A percentile compares a stretch with the other conserved stretches of the same genome.
Conservation (phyloP, 1,140 invertebrate species). For the Drosophila neocordata region DNA sequence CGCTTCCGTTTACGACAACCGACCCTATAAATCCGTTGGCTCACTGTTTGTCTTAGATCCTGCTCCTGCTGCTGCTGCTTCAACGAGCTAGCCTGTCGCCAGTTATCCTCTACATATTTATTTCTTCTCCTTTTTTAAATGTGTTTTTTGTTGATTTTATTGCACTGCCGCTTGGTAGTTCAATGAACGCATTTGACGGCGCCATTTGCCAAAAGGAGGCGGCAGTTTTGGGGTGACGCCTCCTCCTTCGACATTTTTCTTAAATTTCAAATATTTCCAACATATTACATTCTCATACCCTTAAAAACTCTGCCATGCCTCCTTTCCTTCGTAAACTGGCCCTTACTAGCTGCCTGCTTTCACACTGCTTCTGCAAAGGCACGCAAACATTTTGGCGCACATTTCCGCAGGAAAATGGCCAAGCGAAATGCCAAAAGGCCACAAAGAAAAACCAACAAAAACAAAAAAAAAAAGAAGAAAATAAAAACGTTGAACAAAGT, state of each 20-base stretch:
- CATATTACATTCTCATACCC: conserved; percentile 55
- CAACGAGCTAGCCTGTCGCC: conserved; percentile 31
- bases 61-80: conserved; percentile 9
- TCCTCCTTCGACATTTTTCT: conserved; percentile 49
- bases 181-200: conserved; percentile 78
- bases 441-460: conserved; percentile 18
- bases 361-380: conserved; percentile 22
- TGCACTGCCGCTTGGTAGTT: conserved; percentile 65
- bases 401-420: conserved; percentile 73
- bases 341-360: not conserved
- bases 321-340: not conserved
- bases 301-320: not conserved
- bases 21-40: conserved; percentile 63
- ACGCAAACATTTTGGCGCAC: conserved; percentile 77
- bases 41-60: conserved; percentile 68
- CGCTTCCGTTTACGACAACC: conserved; percentile 61
- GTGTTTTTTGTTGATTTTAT: conserved; percentile 62
- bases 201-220: conserved; percentile 58
- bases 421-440: conserved; percentile 69
- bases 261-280: conserved; percentile 71
- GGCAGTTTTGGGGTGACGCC: not conserved
- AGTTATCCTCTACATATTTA: conserved; percentile 62
- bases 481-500: conserved; percentile 24
- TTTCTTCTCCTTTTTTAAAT: conserved; percentile 51
- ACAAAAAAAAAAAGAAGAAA: not conserved